Conservation (phyloP, 2,113 vertebrate genomes). For the Ictalurus punctatus region DNA sequence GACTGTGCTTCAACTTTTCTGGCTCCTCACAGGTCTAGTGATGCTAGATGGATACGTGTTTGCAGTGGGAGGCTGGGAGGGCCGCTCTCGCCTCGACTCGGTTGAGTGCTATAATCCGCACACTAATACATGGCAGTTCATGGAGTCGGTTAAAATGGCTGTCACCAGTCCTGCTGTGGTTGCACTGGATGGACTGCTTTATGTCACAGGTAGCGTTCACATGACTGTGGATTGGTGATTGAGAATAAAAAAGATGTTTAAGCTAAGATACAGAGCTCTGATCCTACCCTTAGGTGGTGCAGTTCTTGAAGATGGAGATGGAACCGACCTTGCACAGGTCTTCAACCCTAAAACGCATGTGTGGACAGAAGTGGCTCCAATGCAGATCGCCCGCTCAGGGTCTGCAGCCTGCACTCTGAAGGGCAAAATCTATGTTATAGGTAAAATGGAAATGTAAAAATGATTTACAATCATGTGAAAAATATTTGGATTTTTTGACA, state of each 20-base stretch:
- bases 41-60: constrained; percentile 80
- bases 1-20: not conserved
- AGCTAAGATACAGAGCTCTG: not conserved
- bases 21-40: constrained; percentile 67
- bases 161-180: constrained; percentile 81
- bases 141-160: constrained; percentile 76
- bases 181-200: constrained; percentile 76
- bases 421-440: constrained; percentile 79
- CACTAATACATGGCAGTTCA: constrained; percentile 77
- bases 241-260: not conserved
- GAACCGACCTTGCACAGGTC: constrained; percentile 76
- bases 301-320: constrained; percentile 78
- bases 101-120: constrained; percentile 80
- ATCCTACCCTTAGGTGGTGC: constrained; percentile 69
- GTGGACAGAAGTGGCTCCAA: constrained; percentile 75
- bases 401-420: constrained; percentile 78
- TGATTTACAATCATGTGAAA: too few species aligned
- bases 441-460: constrained; percentile 55
- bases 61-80: constrained; percentile 80
- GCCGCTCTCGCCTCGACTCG: constrained; percentile 73
- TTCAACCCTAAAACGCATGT: constrained; percentile 73
- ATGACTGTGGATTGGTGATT: not conserved
- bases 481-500: too few species aligned
- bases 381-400: constrained; percentile 81
- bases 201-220: constrained; percentile 71